Evolutionary conservation across 2,797 vertebrate genomes (phyloP), one percentile per base, ranked within the genome.

Genomic region (Amphiprion clarkii): DNA sequence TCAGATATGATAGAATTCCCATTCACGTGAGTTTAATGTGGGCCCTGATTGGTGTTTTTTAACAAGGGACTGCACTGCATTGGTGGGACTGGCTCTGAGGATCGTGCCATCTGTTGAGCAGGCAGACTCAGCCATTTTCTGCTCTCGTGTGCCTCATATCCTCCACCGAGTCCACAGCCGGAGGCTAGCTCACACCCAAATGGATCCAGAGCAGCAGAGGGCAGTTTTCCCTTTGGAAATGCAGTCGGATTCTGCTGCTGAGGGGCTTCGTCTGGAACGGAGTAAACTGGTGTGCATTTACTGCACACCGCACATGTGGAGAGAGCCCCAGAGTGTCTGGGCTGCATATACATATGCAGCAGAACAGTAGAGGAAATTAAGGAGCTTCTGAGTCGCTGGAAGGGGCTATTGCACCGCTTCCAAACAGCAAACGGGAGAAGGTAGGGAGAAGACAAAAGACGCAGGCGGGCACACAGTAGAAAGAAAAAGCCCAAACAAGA

Each of bases 91-190:
- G 88, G 88, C 87, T 88, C 74, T 4, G 69, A 91, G 87, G 72
- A 77, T 64, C 5, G 49, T 40, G 87, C 93, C 92, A 94, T 94
- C 93, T 94, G 93, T 93, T 91, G 86, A 92, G 78, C 89, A 80
- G 82, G 87, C 87, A 89, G 74, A 88, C 86, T 93, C 92, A 89
- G 91, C 91, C 92, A 84, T 92, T 92, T 90, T 86, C 74, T 83
- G 81, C 89, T 81, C 87, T 83, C 27, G 36, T 64, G 39, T 85
- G 88, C 86, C 84, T 78, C 71, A 78, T 88, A 81, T 86, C 84
- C 84, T 84, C 77, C 69, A 76, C 76, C 78, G 5, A 65, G 68
- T 86, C 82, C 66, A 74, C 84, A 74, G 85, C 83, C 82, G 46
- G 78, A 81, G 89, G 90, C 84, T 21, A 75, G 72, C 83, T 81